Evolutionary conservation across 64 coral and sea anemone species (phyloP).

Genomic region (Stylophora pistillata): DNA sequence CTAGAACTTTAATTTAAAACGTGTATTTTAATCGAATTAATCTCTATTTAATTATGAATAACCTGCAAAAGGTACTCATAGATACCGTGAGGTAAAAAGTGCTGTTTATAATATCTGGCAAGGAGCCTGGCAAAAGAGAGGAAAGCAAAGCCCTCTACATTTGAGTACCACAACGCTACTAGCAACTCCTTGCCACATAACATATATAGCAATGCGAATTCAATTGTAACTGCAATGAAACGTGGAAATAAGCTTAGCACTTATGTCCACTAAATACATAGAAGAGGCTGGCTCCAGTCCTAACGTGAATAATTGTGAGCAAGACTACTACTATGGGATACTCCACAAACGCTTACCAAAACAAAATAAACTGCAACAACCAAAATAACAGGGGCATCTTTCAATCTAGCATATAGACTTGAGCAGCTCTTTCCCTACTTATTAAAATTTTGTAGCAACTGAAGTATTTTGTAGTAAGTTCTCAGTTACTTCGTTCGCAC

Average conservation of each 20-base stretch:
- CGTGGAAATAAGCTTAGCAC: slow-evolving; percentile 5
- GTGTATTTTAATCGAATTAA: neutral
- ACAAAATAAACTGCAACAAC: neutral
- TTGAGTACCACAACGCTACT: neutral
- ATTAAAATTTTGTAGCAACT: neutral
- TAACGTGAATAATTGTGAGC: no score
- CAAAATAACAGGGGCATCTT: slow-evolving; percentile 1
- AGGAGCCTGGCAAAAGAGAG: slow-evolving; percentile 17
- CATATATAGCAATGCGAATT: slow-evolving; percentile 2
- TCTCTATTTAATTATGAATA: neutral
- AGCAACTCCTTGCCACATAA: slow-evolving; percentile 12
- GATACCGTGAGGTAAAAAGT: neutral
- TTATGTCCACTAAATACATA: neutral
- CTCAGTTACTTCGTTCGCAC: neutral
- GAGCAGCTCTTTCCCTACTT: neutral
- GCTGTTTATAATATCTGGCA: slow-evolving; percentile 17
- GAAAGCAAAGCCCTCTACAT: neutral
- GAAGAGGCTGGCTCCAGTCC: neutral
- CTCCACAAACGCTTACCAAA: no score
- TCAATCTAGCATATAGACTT: neutral
- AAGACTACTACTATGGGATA: no score
- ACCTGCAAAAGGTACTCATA: neutral
- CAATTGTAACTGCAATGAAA: slow-evolving; percentile 23
- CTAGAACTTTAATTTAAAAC: slow-evolving; percentile 7
- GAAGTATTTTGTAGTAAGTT: neutral